These are phyloP conservation scores for Craniophora ligustri DNA, from an alignment of 2,888 invertebrate species.

Conservation along the genomic window DNA sequence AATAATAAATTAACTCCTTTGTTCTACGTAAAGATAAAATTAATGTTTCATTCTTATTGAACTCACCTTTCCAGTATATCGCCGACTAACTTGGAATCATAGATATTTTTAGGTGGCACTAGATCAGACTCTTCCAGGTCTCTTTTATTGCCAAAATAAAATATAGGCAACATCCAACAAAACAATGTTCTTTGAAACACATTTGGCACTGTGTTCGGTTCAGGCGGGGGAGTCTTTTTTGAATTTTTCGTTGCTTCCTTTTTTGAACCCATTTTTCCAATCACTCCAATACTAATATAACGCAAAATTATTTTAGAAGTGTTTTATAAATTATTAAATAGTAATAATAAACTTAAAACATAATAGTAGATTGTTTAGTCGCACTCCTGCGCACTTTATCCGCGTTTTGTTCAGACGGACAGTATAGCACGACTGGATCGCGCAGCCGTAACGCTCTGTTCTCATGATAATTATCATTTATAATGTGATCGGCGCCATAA, in stretches of 20 bases:
- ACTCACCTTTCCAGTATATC: slow-evolving; percentile 90
- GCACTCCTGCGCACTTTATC: slow-evolving; percentile 44
- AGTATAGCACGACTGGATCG: slow-evolving; percentile 21
- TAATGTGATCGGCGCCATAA: slow-evolving; percentile 20
- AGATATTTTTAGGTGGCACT: slow-evolving; percentile 91
- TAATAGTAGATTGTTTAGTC: slow-evolving; percentile 8
- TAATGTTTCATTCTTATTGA: not conserved
- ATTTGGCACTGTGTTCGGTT: slow-evolving; percentile 69
- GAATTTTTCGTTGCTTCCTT: slow-evolving; percentile 46
- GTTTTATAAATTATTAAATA: not conserved
- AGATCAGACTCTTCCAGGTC: slow-evolving; percentile 93
- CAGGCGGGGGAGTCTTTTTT: slow-evolving; percentile 33
- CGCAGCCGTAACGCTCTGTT: slow-evolving; percentile 36
- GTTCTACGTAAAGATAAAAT: not conserved
- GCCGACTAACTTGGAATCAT: slow-evolving; percentile 91
- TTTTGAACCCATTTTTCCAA: slow-evolving; percentile 54
- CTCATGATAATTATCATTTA: slow-evolving; percentile 42
- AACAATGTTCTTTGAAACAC: slow-evolving; percentile 90
- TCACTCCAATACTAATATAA: slow-evolving; percentile 13
- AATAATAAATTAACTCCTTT: not conserved
- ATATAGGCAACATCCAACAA: slow-evolving; percentile 93
- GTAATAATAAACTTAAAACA: slow-evolving; percentile 3
- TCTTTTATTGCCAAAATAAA: slow-evolving; percentile 92
- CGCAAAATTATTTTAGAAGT: slow-evolving; percentile 2
- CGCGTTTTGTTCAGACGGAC: slow-evolving; percentile 42